Evolutionary conservation across 2,888 invertebrate species (phyloP), one percentile per base, ranked within the genome.

Genomic region (Ferdinandea cuprea): DNA sequence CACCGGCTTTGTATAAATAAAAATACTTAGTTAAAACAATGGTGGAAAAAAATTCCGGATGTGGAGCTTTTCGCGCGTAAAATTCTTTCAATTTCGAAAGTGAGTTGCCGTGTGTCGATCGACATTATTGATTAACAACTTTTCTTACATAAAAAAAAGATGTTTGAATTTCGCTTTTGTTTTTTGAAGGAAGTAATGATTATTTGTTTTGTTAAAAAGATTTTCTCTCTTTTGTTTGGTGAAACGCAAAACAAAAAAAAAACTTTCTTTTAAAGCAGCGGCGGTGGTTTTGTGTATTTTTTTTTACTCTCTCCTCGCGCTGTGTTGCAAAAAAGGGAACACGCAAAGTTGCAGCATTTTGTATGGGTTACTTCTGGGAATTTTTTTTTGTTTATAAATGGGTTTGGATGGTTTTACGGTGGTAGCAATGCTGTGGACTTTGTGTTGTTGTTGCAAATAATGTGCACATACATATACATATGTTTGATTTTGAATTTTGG

Each of bases 1-100:
- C 32, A 80, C 80, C 74, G 80, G 80, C 73, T 69, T 68, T 61
- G n/a, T 13, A 59, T 61, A 66, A 74, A 63, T 71, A 52, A 76
- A 71, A 52, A 52, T 52, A 25, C n/a, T 42, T 54, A 32, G 42
- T 46, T 17, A 4, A 61, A 65, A 56, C 54, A 61, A 46, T 9
- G 9, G 13, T 11, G 28, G 19, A 65, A 40, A 28, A 42, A 19
- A 37, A 61, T 19, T 54, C 44, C 15, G 37, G 46, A 25, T 54
- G 28, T 25, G 17, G 13, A 46, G 11, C 2, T 40, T 65, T 78
- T 78, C 58, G 65, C 78, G 78, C 78, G 56, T 56, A 58, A 78
- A 56, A 54, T 69, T 69, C 19, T 69, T 30, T 76, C 30, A 30
- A 35, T 46, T 77, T 61, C 54, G 54, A 76, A 76, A 76, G 69